Evolutionary conservation across 1,140 invertebrate species (phyloP).

Genomic region (Lineus longissimus): DNA sequence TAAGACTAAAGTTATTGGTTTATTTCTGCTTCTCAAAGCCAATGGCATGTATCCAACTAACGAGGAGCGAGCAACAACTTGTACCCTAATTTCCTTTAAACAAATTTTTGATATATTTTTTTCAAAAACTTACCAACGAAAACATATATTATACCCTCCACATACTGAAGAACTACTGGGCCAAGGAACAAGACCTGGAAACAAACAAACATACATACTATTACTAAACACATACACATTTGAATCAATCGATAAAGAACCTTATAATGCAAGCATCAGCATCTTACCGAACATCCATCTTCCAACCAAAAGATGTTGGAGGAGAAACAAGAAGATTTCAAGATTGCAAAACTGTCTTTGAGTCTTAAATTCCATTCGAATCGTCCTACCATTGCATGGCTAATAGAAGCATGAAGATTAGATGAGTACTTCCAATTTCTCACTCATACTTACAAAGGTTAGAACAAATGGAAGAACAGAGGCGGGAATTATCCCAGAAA

Average conservation of each 20-base stretch:
- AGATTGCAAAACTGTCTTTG: background rate
- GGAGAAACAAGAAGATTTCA: background rate
- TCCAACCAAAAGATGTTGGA: too few relatives aligned
- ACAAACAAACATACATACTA: background rate
- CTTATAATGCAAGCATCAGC: background rate
- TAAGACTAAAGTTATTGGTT: background rate
- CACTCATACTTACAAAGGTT: conserved; percentile 67
- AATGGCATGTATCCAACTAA: too few relatives aligned
- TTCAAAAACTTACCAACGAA: conserved; percentile 20
- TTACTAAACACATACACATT: background rate
- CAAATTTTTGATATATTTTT: too few relatives aligned
- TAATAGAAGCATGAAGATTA: too few relatives aligned
- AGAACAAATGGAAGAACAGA: conserved; percentile 71
- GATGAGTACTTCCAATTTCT: too few relatives aligned
- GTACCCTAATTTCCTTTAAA: too few relatives aligned
- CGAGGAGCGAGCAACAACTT: too few relatives aligned
- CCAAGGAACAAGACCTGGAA: conserved; percentile 68
- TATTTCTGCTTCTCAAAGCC: too few relatives aligned
- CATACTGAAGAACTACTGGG: conserved; percentile 66
- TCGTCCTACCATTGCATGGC: too few relatives aligned
- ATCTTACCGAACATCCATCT: background rate
- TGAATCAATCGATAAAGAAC: background rate
- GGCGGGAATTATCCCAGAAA: conserved; percentile 70
- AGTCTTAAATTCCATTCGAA: too few relatives aligned
- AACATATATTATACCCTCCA: conserved; percentile 25